Conservation (phyloP, 2,113 vertebrate species). For the Tragelaphus imberbis region DNA sequence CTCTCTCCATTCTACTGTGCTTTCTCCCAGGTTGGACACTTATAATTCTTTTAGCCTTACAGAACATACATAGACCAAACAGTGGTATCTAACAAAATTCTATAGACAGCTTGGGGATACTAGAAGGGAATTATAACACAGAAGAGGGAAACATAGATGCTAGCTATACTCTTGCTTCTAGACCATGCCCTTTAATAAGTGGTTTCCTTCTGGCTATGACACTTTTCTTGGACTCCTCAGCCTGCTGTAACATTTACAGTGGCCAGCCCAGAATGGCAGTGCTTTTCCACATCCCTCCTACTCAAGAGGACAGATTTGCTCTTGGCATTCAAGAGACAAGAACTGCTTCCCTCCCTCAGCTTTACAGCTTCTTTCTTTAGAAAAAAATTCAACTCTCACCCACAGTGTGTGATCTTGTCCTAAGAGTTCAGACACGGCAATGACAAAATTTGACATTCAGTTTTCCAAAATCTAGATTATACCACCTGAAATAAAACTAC, state of each 20-base stretch:
- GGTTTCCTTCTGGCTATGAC: background rate
- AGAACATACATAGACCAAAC: background rate
- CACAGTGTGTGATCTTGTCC: conserved; percentile 42
- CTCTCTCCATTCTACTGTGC: background rate
- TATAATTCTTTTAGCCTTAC: background rate
- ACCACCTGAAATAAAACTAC: conserved; percentile 46
- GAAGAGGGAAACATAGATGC: background rate
- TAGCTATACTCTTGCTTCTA: background rate
- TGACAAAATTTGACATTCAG: conserved; percentile 16
- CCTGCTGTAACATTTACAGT: background rate
- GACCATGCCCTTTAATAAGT: background rate
- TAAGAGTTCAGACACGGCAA: background rate
- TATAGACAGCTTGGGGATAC: background rate
- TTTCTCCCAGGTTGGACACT: background rate
- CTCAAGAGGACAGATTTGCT: background rate
- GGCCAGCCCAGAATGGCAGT: background rate
- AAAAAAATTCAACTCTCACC: background rate
- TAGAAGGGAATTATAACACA: background rate
- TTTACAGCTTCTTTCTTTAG: conserved; percentile 1
- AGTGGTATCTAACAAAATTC: background rate
- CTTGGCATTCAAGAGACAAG: background rate
- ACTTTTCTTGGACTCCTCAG: background rate
- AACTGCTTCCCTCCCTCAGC: background rate
- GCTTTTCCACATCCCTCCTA: background rate
- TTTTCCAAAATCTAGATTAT: conserved; percentile 29